These are phyloP conservation scores for Reticulitermes speratus DNA, from an alignment of 1,140 invertebrate genomes.

Conservation along the genomic window DNA sequence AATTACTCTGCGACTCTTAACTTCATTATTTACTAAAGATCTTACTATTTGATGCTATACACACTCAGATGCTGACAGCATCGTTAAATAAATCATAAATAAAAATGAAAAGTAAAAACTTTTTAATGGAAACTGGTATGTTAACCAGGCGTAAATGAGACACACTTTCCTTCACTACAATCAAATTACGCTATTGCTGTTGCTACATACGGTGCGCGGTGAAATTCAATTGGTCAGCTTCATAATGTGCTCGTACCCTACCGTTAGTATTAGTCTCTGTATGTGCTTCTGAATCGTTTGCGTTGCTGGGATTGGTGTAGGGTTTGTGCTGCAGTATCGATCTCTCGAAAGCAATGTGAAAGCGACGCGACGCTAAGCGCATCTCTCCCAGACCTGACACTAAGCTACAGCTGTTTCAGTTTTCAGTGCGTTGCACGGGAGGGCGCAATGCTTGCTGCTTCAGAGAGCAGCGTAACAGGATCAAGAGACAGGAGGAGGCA, in stretches of 20 bases:
- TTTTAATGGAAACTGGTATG: too few relatives aligned
- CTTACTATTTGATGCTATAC: too few relatives aligned
- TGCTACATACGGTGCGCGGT: neutral
- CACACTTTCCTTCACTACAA: neutral
- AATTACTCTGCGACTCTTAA: too few relatives aligned
- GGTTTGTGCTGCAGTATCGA: constrained; percentile 7
- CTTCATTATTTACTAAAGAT: too few relatives aligned
- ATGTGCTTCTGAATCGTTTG: neutral
- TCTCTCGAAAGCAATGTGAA: constrained; percentile 6
- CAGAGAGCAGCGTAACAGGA: too few relatives aligned
- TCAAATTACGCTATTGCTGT: neutral
- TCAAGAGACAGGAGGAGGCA: too few relatives aligned
- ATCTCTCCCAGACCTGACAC: neutral
- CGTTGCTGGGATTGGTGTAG: neutral
- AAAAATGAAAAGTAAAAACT: too few relatives aligned
- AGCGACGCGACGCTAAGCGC: neutral
- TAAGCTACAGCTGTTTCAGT: neutral
- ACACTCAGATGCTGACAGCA: too few relatives aligned
- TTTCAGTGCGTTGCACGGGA: neutral
- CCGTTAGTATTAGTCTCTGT: neutral
- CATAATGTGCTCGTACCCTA: neutral
- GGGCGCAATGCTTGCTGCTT: too few relatives aligned
- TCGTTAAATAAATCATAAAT: too few relatives aligned
- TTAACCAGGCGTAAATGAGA: neutral
- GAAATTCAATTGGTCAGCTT: neutral